Base-by-base conservation (phyloP, 2,797 vertebrate genomes). In the Cyprinodon diabolis region DNA sequence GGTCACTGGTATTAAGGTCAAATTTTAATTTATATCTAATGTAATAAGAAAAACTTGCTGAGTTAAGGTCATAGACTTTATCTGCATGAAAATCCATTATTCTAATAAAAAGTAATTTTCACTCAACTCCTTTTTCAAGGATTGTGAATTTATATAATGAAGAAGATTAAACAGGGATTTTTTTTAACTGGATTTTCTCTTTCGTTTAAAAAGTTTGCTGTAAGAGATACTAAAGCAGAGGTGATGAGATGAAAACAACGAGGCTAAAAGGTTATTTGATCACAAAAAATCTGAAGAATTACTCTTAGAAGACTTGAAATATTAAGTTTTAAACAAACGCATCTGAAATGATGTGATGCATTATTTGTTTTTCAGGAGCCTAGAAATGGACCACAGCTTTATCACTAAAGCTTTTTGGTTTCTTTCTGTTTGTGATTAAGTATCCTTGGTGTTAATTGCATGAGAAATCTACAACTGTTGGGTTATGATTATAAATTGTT, bases 31-130 rank as follows among this genome's bases (percentile, higher is more conserved):
- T 40, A 45, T 17, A 65, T 45, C 45, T n/a, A 65, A 23, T n/a
- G 19, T 45, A n/a, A 65, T 13, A 7, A 63, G 6, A 65, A 0
- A 45, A 65, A 63, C n/a, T 14, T 15, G 14, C 6, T 6, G 43
- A 58, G 63, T 48, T 57, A 68, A 74, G 65, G 81, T 71, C 74
- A 72, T 65, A 43, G 25, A 71, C 23, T 76, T 72, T 43, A 3
- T 40, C 58, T 76, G 69, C 13, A 78, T 73, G 60, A 63, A 76
- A 70, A 85, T 62, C 35, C 30, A 62, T 40, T 19, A 21, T 43
- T 23, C n/a, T 3, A 63, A 13, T 55, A 55, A 10, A 55, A 55
- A 55, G n/a, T 55, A 55, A 23, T 23, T 55, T 55, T n/a, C n/a
- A n/a, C 52, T 21, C 19, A 2, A 43, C 21, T 43, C 21, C 7